These are phyloP conservation scores for Scaptomyza flava DNA, from an alignment of 2,888 invertebrate species.

Conservation along the genomic window DNA sequence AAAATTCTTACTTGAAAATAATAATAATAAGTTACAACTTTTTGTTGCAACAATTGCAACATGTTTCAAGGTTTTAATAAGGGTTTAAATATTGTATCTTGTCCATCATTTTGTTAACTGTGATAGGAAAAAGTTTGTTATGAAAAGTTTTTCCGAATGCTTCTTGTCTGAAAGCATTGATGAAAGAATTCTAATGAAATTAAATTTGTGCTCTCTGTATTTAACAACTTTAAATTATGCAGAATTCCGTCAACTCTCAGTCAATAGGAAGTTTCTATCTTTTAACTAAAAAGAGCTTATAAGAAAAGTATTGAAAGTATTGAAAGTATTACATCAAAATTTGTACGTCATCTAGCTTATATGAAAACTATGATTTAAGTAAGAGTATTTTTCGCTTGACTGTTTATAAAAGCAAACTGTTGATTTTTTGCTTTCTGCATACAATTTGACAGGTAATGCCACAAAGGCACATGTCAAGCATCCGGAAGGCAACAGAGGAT, in stretches of 20 bases:
- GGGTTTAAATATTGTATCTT: no score
- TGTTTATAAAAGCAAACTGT: neutral
- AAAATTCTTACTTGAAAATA: constrained; percentile 29
- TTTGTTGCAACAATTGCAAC: neutral
- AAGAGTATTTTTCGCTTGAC: neutral
- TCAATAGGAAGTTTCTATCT: neutral
- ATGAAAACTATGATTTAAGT: no score
- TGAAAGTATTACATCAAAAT: no score
- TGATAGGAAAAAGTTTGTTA: neutral
- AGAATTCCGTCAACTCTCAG: neutral
- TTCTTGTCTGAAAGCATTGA: no score
- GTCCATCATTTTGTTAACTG: neutral
- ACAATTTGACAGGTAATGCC: neutral
- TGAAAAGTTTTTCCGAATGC: no score
- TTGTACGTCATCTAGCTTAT: no score
- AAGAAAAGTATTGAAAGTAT: no score
- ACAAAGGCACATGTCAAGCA: neutral
- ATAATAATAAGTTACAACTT: neutral
- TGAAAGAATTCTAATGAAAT: no score
- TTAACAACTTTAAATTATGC: neutral
- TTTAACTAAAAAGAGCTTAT: no score
- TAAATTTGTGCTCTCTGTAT: no score
- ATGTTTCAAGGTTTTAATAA: neutral
- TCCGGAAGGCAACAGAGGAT: neutral
- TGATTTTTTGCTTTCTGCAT: neutral